These are phyloP conservation scores for Apodemus sylvaticus DNA, from an alignment of 2,113 vertebrate species.

Conservation along the genomic window DNA sequence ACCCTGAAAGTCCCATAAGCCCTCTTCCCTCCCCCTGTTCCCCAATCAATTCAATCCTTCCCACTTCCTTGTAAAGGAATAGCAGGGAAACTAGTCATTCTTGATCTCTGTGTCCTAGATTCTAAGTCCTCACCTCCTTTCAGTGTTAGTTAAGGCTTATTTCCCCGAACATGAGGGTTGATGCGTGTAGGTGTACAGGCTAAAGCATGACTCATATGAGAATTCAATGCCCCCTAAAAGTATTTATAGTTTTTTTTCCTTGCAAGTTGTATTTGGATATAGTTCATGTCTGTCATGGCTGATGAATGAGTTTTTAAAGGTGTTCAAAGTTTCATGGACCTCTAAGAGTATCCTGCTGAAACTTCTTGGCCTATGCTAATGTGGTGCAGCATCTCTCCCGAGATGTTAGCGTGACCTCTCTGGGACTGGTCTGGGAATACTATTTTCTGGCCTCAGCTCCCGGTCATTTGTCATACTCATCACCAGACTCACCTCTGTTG, in stretches of 20 bases:
- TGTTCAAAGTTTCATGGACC: neutral
- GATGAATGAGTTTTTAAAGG: conserved; percentile 50
- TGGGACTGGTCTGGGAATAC: neutral
- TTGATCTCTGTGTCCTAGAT: neutral
- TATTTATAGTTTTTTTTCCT: conserved; percentile 38
- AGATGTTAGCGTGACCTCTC: neutral
- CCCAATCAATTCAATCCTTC: too few relatives aligned
- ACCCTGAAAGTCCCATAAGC: too few relatives aligned
- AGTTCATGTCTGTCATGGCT: conserved; percentile 19
- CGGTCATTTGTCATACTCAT: neutral
- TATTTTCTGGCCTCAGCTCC: neutral
- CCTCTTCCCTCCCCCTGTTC: too few relatives aligned
- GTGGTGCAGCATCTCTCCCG: neutral
- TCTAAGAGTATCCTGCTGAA: neutral
- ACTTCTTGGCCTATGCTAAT: neutral
- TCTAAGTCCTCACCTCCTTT: neutral
- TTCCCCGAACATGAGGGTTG: conserved; percentile 2
- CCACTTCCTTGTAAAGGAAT: too few relatives aligned
- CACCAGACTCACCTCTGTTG: neutral
- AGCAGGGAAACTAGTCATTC: neutral
- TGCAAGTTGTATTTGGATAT: conserved; percentile 27
- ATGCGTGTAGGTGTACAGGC: neutral
- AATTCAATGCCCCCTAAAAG: neutral
- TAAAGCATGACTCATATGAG: neutral
- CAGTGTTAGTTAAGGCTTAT: conserved; percentile 5